phyloP scores from a whole-genome alignment of 2,888 invertebrate genomes.

The Neocrepidodera transversa region DNA sequence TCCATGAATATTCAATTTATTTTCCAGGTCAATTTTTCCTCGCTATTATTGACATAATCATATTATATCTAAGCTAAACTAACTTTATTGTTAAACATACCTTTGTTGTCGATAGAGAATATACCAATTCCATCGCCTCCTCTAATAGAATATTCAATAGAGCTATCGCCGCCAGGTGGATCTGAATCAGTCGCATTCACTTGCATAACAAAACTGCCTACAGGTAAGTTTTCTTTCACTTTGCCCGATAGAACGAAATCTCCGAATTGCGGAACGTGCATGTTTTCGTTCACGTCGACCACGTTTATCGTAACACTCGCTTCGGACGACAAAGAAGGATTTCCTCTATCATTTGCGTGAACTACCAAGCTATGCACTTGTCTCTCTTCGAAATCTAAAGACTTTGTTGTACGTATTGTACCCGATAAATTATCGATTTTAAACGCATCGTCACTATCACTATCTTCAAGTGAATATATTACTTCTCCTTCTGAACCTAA shows the following conservation, averaged over 20 bases:
- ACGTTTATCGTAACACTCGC: conserved; percentile 85
- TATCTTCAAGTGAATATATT: conserved; percentile 79
- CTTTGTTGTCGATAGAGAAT: conserved; percentile 89
- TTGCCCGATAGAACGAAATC: conserved; percentile 79
- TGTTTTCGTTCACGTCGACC: conserved; percentile 94
- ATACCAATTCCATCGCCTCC: conserved; percentile 91
- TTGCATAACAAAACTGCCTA: conserved; percentile 78
- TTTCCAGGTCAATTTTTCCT: too few species aligned
- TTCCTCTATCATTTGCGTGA: conserved; percentile 85
- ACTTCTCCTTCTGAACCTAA: conserved; percentile 82
- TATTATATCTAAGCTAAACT: neutral
- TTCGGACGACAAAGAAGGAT: conserved; percentile 79
- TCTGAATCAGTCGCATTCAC: conserved; percentile 84
- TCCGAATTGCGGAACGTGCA: conserved; percentile 80
- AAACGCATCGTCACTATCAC: conserved; percentile 74
- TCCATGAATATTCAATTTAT: too few species aligned
- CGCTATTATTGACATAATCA: too few species aligned
- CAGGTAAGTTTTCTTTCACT: conserved; percentile 82
- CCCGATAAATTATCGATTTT: conserved; percentile 86
- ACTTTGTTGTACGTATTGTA: conserved; percentile 78
- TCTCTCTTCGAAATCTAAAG: conserved; percentile 86
- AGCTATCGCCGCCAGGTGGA: conserved; percentile 79
- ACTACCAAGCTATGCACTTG: conserved; percentile 90
- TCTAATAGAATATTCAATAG: conserved; percentile 83
- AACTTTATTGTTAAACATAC: conserved; percentile 62